Evolutionary conservation across 2,113 vertebrate genomes (phyloP).

Genomic region (Thunnus thynnus): DNA sequence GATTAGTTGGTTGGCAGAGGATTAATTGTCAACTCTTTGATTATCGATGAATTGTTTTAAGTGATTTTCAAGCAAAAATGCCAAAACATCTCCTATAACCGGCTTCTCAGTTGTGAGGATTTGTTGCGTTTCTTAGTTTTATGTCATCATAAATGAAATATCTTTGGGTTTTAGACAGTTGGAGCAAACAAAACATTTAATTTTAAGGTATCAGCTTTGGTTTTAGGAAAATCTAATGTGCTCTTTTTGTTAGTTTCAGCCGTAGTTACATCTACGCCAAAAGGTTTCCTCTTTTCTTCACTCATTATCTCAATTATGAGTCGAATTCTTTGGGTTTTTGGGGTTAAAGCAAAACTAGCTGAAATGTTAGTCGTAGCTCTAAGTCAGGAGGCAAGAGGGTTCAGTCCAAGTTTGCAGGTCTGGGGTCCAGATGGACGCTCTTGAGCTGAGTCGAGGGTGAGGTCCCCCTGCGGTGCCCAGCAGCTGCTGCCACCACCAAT

Average conservation of each 20-base stretch:
- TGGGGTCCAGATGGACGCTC: constrained; percentile 38
- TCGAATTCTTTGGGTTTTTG: background rate
- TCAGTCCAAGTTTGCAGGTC: background rate
- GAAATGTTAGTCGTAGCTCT: background rate
- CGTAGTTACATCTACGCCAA: too few species aligned
- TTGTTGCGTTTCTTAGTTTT: background rate
- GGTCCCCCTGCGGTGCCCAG: constrained; percentile 53
- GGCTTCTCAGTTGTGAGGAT: background rate
- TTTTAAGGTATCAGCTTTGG: too few species aligned
- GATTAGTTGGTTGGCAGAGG: too few species aligned
- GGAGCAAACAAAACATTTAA: too few species aligned
- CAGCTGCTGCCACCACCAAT: constrained; percentile 52
- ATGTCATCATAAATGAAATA: background rate
- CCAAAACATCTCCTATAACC: too few species aligned
- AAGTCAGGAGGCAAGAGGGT: background rate
- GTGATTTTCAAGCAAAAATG: too few species aligned
- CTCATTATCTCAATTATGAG: too few species aligned
- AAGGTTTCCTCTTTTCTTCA: too few species aligned
- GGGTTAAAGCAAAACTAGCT: background rate
- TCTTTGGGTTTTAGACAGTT: background rate
- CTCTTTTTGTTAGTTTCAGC: too few species aligned
- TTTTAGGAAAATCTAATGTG: too few species aligned
- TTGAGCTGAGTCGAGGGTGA: constrained; percentile 22
- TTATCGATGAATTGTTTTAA: too few species aligned
- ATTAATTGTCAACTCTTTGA: too few species aligned